phyloP scores from a whole-genome alignment of 1,140 invertebrate genomes.

The Neodiprion lecontei region DNA sequence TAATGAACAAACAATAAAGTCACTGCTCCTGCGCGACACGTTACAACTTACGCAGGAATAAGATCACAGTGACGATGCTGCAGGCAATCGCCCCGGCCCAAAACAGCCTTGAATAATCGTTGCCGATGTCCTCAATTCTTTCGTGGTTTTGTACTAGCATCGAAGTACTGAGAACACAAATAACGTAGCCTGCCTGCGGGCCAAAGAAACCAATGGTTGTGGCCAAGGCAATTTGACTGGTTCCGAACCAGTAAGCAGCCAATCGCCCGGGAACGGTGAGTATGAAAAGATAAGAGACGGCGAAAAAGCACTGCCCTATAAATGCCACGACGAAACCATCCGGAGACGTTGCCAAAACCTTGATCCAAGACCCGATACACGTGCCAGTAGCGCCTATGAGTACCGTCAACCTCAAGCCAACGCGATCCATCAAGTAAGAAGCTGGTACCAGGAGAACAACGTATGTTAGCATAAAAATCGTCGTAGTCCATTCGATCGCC shows the following conservation, averaged over 20 bases:
- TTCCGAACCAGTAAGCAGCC: slow-evolving; percentile 68
- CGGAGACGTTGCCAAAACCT: slow-evolving; percentile 67
- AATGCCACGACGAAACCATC: slow-evolving; percentile 67
- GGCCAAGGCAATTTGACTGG: slow-evolving; percentile 74
- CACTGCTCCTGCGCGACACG: too few relatives aligned
- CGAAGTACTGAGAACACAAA: slow-evolving; percentile 57
- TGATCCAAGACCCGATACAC: slow-evolving; percentile 76
- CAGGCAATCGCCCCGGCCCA: not conserved
- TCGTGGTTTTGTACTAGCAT: slow-evolving; percentile 58
- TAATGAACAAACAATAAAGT: slow-evolving; percentile 15
- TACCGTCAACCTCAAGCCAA: slow-evolving; percentile 51
- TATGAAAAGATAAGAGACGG: slow-evolving; percentile 61
- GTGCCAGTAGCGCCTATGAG: slow-evolving; percentile 50
- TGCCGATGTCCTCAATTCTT: slow-evolving; percentile 47
- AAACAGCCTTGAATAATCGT: slow-evolving; percentile 30
- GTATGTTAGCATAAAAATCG: slow-evolving; percentile 78
- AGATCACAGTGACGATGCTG: not conserved
- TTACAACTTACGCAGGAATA: too few relatives aligned
- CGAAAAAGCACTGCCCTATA: not conserved
- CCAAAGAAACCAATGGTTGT: slow-evolving; percentile 81
- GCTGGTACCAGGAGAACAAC: slow-evolving; percentile 74
- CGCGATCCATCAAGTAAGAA: slow-evolving; percentile 66
- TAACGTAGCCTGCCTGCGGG: slow-evolving; percentile 68
- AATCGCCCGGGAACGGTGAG: slow-evolving; percentile 76
- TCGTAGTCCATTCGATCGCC: slow-evolving; percentile 73